Percentiles rank a stretch among this genome's conserved stretches.
phyloP scores from a whole-genome alignment of 53 echinoderm and acorn worm species.

The Henricia sp. region DNA sequence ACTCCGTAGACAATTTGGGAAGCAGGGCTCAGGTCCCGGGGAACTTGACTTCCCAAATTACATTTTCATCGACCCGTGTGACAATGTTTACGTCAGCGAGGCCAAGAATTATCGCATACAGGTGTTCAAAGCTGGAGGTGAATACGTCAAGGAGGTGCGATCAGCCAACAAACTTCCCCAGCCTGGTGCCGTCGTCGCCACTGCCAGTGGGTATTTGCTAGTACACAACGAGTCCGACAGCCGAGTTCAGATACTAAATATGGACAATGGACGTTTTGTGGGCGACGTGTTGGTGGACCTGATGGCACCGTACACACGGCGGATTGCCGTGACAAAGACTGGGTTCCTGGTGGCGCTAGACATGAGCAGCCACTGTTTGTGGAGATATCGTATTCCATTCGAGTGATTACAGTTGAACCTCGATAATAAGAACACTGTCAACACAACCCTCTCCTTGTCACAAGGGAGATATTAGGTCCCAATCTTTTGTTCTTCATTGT shows the following conservation, averaged over 20 bases:
- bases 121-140: slow-evolving; percentile 70
- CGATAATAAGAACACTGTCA: too few relatives aligned
- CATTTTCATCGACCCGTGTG: slow-evolving; percentile 74
- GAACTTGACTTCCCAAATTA: slow-evolving; percentile 90
- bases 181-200: slow-evolving; percentile 83
- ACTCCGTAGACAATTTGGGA: slow-evolving; percentile 69
- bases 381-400: slow-evolving; percentile 89
- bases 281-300: slow-evolving; percentile 73
- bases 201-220: slow-evolving; percentile 82
- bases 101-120: slow-evolving; percentile 84
- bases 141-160: slow-evolving; percentile 76
- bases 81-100: slow-evolving; percentile 85
- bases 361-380: slow-evolving; percentile 84
- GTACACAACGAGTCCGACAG: slow-evolving; percentile 81
- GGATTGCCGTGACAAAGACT: slow-evolving; percentile 74
- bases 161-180: slow-evolving; percentile 77
- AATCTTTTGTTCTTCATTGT: too few relatives aligned
- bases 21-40: slow-evolving; percentile 77
- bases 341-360: slow-evolving; percentile 83
- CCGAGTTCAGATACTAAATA: slow-evolving; percentile 80
- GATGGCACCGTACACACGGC: slow-evolving; percentile 78
- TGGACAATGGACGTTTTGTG: slow-evolving; percentile 78
- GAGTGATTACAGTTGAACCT: too few relatives aligned
- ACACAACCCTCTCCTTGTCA: too few relatives aligned
- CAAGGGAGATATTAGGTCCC: too few relatives aligned